phyloP scores from a whole-genome alignment of 2,888 invertebrate species.

The Leptinotarsa tumamoca region DNA sequence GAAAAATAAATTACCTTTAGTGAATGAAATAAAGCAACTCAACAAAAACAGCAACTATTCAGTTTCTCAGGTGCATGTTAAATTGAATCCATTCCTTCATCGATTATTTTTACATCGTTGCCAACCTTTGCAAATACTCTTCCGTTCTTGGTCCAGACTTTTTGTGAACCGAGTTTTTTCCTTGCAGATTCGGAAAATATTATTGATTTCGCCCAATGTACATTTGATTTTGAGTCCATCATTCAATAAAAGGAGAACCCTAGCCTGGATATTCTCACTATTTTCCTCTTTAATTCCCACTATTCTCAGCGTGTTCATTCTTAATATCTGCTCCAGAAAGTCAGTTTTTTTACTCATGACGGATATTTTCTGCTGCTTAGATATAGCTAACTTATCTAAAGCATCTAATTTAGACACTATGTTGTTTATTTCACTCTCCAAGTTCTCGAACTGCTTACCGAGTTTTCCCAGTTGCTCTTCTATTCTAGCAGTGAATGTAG shows the following conservation, averaged over 20 bases:
- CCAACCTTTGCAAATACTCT: background rate
- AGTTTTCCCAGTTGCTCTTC: too few species aligned
- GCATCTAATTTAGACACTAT: background rate
- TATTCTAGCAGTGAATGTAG: too few species aligned
- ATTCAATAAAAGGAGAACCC: too few species aligned
- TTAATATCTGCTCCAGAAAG: background rate
- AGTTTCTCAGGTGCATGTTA: background rate
- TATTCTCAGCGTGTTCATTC: too few species aligned
- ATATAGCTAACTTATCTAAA: background rate
- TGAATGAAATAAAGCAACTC: too few species aligned
- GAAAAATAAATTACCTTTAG: background rate
- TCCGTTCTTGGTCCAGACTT: background rate
- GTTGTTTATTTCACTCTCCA: background rate
- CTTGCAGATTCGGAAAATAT: background rate
- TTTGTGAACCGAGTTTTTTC: background rate
- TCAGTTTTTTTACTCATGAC: background rate
- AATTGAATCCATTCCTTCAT: background rate
- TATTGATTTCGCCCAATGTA: too few species aligned
- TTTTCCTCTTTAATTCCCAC: background rate
- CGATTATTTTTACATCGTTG: background rate
- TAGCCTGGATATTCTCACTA: background rate
- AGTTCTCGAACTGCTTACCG: too few species aligned
- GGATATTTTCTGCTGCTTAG: background rate
- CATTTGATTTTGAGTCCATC: too few species aligned
- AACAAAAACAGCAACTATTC: too few species aligned